Evolutionary conservation across 2,113 vertebrate genomes (phyloP), one percentile per base, ranked within the genome.

Genomic region (Nothocercus nigrocapillus): DNA sequence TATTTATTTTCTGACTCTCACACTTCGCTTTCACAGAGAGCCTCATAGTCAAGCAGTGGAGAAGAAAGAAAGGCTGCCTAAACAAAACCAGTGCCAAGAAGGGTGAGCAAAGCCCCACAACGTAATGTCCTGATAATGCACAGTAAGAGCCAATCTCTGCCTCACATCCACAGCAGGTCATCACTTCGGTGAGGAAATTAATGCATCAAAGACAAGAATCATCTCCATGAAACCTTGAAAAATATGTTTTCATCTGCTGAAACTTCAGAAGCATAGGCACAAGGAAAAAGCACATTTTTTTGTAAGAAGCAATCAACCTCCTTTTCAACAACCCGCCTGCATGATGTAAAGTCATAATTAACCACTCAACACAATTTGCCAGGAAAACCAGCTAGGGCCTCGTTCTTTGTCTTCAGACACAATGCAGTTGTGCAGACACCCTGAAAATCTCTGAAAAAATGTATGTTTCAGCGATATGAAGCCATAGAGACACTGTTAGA

Each of bases 101-200:
- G 51, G 7, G 73, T 15, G 27, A 28, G 13, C 12, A 42, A 25
- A 30, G 40, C 21, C 88, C 42, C 13, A 64, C 0, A 0, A 81
- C 5, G 11, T 15, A 70, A 45, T 24, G 28, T 3, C 32, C 7
- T 30, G 25, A 25, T 25, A 25, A 66, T 7, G 5, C 1, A 1
- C 42, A 63, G n/a, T 16, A 84, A 74, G 11, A 83, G 5, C 12
- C 38, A 68, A 4, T 47, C 58, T 64, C 81, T 89, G 17, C 51
- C 38, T 68, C 61, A 13, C 7, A 21, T 32, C 9, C 13, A 30
- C 24, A 30, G 13, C 24, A 61, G 10, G 5, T 54, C 53, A 72
- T 14, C 34, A 75, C 7, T 13, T 51, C 32, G 49, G 0, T 6
- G 8, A 61, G 16, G 13, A 62, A 84, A 66, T 5, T 74, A 84